Base-by-base conservation (phyloP, 2,888 invertebrate genomes). In the Polyploca ridens region DNA sequence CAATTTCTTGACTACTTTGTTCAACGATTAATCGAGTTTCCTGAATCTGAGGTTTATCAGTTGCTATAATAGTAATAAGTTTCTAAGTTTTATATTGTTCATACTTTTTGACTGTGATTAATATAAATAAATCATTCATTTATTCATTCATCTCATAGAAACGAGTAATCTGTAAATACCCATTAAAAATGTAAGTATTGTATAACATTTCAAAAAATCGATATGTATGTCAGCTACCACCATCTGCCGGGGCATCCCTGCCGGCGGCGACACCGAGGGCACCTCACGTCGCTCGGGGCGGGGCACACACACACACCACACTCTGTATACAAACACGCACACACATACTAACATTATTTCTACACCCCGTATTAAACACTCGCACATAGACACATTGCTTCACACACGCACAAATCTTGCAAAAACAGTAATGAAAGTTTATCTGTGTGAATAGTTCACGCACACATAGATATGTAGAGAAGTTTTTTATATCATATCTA, bases 231-330 rank as follows among this genome's bases (percentile, higher is more conserved):
- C 89, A 88, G 62, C 77, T 85, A 71, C 87, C 16, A 14, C 70
- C 67, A 65, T 83, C 63, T 82, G 44, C 73, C 7, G 62, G 65
- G 44, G 63, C 61, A 64, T 65, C 74, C 66, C 65, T 68, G 83
- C 88, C 87, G 73, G 70, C 75, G 89, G 89, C 88, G 77, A 73
- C 77, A 84, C 90, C 85, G 79, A 82, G 84, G 87, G 90, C 89
- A 83, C 84, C 80, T 85, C 80, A 76, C 78, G 78, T 83, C 74
- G 89, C 91, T 87, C 86, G 85, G 87, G 91, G 92, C 91, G 90
- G 83, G 86, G 86, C 87, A 74, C 83, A 75, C 80, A 73, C 82
- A 74, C 83, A 75, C 79, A 73, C 75, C 80, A 64, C 19, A 65
- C n/a, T 46, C 58, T 14, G 62, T 64, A 76, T 74, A 68, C 69